Conservation (phyloP, 1,140 invertebrate species). For the Heliothis subflexa region DNA sequence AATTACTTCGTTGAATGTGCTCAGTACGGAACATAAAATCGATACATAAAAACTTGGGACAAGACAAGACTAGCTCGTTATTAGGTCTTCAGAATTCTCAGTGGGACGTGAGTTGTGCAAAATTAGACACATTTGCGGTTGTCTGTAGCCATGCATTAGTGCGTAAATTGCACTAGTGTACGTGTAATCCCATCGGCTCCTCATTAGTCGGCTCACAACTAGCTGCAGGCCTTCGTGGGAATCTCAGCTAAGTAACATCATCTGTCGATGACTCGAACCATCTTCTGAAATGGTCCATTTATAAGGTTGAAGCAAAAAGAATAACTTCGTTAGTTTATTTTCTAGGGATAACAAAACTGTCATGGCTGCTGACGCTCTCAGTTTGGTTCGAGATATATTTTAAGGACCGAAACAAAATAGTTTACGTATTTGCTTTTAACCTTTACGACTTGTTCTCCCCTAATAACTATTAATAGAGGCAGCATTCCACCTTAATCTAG, state of each 20-base stretch:
- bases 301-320: constrained; percentile 40
- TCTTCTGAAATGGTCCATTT: constrained; percentile 55
- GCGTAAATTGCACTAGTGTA: constrained; percentile 76
- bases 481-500: constrained; percentile 49
- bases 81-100: constrained; percentile 24
- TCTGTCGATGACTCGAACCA: constrained; percentile 48
- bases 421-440: constrained; percentile 45
- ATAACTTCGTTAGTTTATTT: constrained; percentile 49
- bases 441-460: constrained; percentile 48
- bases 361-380: constrained; percentile 52
- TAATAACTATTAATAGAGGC: constrained; percentile 54
- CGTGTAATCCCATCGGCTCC: constrained; percentile 74
- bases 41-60: neutral
- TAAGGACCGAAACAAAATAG: constrained; percentile 43
- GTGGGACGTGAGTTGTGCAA: constrained; percentile 48
- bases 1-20: constrained; percentile 21
- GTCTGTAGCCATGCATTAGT: constrained; percentile 72
- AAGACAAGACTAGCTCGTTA: neutral
- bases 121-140: constrained; percentile 74
- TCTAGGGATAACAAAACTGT: constrained; percentile 55
- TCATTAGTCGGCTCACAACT: constrained; percentile 70
- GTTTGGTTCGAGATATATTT: constrained; percentile 56
- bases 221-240: constrained; percentile 69
- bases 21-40: constrained; percentile 2
- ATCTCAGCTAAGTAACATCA: constrained; percentile 58